Base-by-base conservation (phyloP, 2,113 vertebrate species). In the Siniperca knerii region DNA sequence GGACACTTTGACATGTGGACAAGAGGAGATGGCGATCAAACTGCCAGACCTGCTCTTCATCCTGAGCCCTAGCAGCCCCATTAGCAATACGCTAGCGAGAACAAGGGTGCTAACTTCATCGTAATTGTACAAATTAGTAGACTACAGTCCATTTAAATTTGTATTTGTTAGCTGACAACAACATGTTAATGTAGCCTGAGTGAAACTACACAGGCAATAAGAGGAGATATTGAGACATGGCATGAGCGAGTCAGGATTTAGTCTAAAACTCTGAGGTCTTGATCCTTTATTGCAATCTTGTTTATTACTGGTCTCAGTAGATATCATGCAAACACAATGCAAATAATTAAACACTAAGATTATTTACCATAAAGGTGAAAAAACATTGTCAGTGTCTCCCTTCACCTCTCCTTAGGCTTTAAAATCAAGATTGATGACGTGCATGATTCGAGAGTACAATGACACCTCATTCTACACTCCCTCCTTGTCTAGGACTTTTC, bases 391-490 rank as follows among this genome's bases (percentile, higher is more conserved):
- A 67, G 33, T 62, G 80, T 87, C 84, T 88, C 40, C 76, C 75
- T 64, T 83, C 72, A 66, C 71, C 66, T 85, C 55, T 62, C 66
- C 83, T 85, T 74, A 61, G 68, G 79, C 81, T 83, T 83, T 54
- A 33, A 89, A 93, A 94, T 94, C 86, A 92, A 93, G 91, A 94
- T 92, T 94, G 89, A 93, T 94, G 91, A 90, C 92, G 89, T 77
- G 83, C 79, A 55, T 37, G 72, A 90, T 78, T 72, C 29, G 1
- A 75, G 81, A 89, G 78, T 77, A 77, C 72, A 87, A 88, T 92
- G 89, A 75, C 78, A 74, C 81, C 55, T 74, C 55, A 66, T 87
- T 85, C 82, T 55, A n/a, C 82, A 68, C 83, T 84, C 84, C 80
- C 75, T 73, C 73, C 66, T 88, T 76, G 83, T 90, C 83, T 74